Evolutionary conservation across 2,888 invertebrate species (phyloP).

Genomic region (Malthinus seriepunctatus): DNA sequence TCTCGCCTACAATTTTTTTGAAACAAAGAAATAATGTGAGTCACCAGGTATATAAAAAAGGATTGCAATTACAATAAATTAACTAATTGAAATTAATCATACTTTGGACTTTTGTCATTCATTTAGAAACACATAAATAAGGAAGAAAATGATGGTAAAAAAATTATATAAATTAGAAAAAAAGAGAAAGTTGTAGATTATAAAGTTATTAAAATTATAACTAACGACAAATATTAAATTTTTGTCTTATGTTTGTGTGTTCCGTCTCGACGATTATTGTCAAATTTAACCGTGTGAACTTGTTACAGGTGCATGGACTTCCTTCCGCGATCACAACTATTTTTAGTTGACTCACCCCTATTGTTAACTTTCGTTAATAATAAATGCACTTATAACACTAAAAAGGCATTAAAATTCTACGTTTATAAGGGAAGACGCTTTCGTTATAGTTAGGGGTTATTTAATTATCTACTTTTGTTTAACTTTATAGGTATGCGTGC

Average conservation of each 20-base stretch:
- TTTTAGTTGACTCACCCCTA: conserved; percentile 21
- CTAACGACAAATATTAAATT: not conserved
- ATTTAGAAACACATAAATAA: too few species aligned
- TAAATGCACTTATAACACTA: conserved; percentile 6
- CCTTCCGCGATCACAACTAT: conserved; percentile 18
- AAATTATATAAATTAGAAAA: too few species aligned
- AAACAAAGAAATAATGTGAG: conserved; percentile 17
- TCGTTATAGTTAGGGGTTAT: too few species aligned
- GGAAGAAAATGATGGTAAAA: too few species aligned
- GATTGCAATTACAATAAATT: too few species aligned
- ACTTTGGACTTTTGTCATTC: too few species aligned
- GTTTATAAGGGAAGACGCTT: not conserved
- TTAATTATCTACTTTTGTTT: too few species aligned
- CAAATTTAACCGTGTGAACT: conserved; percentile 22
- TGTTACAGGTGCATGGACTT: conserved; percentile 30
- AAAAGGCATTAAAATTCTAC: not conserved
- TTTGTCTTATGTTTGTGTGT: conserved; percentile 1
- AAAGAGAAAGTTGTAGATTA: too few species aligned
- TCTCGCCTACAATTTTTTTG: conserved; percentile 16
- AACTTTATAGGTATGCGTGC: too few species aligned
- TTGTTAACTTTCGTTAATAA: conserved; percentile 1
- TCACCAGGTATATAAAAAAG: not conserved
- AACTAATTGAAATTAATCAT: too few species aligned
- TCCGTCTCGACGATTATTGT: conserved; percentile 11
- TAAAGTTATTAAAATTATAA: too few species aligned